These are phyloP conservation scores for Arge pagana DNA, from an alignment of 2,888 invertebrate species.

Conservation along the genomic window DNA sequence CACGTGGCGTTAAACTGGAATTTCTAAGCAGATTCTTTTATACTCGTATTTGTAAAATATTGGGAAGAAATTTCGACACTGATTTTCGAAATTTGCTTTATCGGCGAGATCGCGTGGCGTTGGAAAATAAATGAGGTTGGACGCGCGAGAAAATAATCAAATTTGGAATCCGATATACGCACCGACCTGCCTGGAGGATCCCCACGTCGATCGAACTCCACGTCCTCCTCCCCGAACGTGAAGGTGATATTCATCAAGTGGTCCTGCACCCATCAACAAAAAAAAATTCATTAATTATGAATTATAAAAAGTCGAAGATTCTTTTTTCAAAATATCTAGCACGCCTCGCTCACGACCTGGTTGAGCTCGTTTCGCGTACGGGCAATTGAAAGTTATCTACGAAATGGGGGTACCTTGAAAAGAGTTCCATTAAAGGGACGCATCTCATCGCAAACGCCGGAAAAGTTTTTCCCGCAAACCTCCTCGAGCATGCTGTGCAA, in stretches of 20 bases:
- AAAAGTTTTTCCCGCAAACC: conserved; percentile 62
- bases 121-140: too few species aligned
- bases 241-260: conserved; percentile 75
- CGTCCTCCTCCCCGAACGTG: conserved; percentile 66
- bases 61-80: conserved; percentile 4
- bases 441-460: conserved; percentile 68
- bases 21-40: too few species aligned
- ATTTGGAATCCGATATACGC: conserved; percentile 42
- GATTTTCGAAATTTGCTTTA: conserved; percentile 12
- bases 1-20: too few species aligned
- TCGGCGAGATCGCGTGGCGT: too few species aligned
- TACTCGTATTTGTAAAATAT: neutral
- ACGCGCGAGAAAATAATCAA: conserved; percentile 8
- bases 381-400: neutral
- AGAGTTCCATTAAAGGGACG: conserved; percentile 73
- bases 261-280: conserved; percentile 54
- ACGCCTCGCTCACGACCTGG: neutral
- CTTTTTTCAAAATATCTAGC: neutral
- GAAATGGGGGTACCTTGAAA: conserved; percentile 61
- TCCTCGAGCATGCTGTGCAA: conserved; percentile 72
- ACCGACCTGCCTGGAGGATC: conserved; percentile 77
- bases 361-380: neutral
- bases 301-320: neutral
- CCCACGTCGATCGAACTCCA: conserved; percentile 76
- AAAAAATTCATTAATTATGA: neutral